Conservation (phyloP, 2,888 invertebrate species). For the Sicus ferrugineus region DNA sequence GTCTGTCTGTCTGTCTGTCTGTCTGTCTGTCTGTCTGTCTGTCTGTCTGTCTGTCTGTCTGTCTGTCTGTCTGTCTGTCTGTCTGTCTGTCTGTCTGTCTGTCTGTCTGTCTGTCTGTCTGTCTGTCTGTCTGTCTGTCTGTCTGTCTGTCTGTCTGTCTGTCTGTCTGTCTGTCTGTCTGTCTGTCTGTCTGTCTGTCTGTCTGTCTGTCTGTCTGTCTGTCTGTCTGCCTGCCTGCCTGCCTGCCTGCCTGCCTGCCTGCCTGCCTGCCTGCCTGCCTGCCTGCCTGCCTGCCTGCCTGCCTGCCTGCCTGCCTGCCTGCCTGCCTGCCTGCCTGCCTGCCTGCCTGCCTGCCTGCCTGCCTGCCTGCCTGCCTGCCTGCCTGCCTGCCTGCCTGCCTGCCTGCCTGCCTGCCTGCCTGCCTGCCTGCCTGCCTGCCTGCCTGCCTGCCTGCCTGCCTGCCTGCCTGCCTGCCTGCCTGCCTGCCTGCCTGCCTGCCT, state of each 20-base stretch:
- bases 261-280: slow-evolving; percentile 13
- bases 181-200: slow-evolving; percentile 13
- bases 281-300: slow-evolving; percentile 11
- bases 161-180: slow-evolving; percentile 11
- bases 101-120: slow-evolving; percentile 16
- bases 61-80: slow-evolving; percentile 15
- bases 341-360: slow-evolving; percentile 13
- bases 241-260: slow-evolving; percentile 11
- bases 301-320: slow-evolving; percentile 13
- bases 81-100: slow-evolving; percentile 13
- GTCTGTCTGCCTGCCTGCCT: no score
- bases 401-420: slow-evolving; percentile 6
- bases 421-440: slow-evolving; percentile 8
- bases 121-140: slow-evolving; percentile 12
- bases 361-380: slow-evolving; percentile 11
- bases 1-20: slow-evolving; percentile 11
- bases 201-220: slow-evolving; percentile 11
- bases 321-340: slow-evolving; percentile 11
- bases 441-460: slow-evolving; percentile 9
- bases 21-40: slow-evolving; percentile 14
- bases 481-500: slow-evolving; percentile 9
- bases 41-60: slow-evolving; percentile 11
- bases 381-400: slow-evolving; percentile 10
- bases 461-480: slow-evolving; percentile 8
- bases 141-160: slow-evolving; percentile 11